These are phyloP conservation scores for Graphium colonna DNA, from an alignment of 2,888 invertebrate genomes.

Conservation along the genomic window DNA sequence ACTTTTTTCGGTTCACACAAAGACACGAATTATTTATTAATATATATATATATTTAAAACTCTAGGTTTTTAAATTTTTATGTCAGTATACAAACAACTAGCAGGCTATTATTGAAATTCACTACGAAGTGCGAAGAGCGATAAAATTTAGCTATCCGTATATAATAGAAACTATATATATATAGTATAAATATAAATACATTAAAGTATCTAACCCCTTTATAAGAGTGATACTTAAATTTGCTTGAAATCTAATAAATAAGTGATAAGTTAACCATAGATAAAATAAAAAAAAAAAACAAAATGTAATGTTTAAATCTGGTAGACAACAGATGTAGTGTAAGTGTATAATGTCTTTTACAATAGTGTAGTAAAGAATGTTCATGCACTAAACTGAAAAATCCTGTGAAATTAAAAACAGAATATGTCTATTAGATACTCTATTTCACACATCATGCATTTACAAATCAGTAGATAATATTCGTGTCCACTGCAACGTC, in stretches of 20 bases:
- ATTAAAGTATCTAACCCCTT: constrained; percentile 44
- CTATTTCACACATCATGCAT: constrained; percentile 18
- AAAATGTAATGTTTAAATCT: constrained; percentile 29
- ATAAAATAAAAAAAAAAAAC: constrained; percentile 27
- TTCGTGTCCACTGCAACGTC: not conserved
- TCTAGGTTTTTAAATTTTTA: constrained; percentile 49
- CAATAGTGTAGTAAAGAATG: not conserved
- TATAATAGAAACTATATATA: constrained; percentile 41
- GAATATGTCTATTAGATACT: not conserved
- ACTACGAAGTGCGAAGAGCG: constrained; percentile 69
- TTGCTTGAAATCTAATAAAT: constrained; percentile 62
- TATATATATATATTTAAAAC: constrained; percentile 43
- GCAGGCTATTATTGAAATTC: constrained; percentile 59
- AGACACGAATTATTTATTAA: constrained; percentile 51
- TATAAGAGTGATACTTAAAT: constrained; percentile 66
- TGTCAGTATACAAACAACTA: constrained; percentile 50
- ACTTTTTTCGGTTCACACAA: constrained; percentile 59
- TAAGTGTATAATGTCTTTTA: constrained; percentile 19
- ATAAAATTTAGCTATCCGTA: constrained; percentile 48
- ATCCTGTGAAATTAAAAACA: constrained; percentile 8
- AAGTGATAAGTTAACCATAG: constrained; percentile 31
- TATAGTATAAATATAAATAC: constrained; percentile 46
- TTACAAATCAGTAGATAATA: not conserved
- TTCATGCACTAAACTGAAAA: constrained; percentile 22
- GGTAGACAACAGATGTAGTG: constrained; percentile 29